Evolutionary conservation across 2,797 vertebrate species (phyloP), one percentile per base, ranked within the genome.

Genomic region (Choloepus didactylus): DNA sequence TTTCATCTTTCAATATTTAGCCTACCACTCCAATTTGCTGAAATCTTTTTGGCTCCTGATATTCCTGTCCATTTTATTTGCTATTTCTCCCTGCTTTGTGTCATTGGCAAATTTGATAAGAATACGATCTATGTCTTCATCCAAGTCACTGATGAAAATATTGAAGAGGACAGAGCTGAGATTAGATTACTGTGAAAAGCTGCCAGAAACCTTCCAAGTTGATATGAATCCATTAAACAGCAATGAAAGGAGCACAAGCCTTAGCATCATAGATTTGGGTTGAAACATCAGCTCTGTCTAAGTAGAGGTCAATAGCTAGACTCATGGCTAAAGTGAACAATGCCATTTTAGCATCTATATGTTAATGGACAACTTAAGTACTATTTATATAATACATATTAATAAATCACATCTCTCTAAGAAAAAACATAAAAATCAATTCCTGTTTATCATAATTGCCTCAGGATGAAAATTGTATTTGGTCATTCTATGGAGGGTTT

Each of bases 61-160:
- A 56, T 8, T 79, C 79, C 59, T n/a, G 35, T 94, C 46, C 73
- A 41, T 41, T 67, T 9, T 93, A 79, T 96, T 95, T 93, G 38
- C 51, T 79, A 75, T 83, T 95, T 92, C 54, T 94, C 21, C 80
- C 91, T 89, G 66, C 75, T 95, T 90, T 93, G 66, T 95, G 70
- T 91, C 79, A 94, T 29, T 95, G 83, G 84, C n/a, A 97, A 95
- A 97, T 95, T 94, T 91, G 89, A 84, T 95, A 95, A 95, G 81
- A 93, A 87, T 92, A 51, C 51, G 94, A 97, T 96, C 93, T 96
- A 60, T 0, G 12, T 70, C 89, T 91, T 89, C 49, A 94, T 92
- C 76, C 64, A 96, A 93, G 62, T 70, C 89, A 94, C 62, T 85
- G 87, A 93, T 94, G 95, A 95, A 95, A 93, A 95, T 97, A 95